Percentiles rank a stretch among this genome's conserved stretches.
Conservation (phyloP, 1,140 invertebrate genomes). For the Batillaria attramentaria region DNA sequence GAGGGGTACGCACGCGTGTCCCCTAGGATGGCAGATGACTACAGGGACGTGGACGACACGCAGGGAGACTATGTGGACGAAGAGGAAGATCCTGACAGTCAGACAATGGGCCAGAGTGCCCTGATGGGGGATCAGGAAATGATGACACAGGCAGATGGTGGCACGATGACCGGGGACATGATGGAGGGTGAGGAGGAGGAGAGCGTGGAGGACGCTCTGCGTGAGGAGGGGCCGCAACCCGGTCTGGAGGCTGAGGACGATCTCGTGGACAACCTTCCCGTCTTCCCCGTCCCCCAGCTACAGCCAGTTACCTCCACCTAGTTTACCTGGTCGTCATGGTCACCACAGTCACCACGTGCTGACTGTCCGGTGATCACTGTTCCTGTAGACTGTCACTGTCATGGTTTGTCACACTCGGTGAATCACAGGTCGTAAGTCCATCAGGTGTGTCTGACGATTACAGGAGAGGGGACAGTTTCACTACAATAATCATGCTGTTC, state of each 20-base stretch:
- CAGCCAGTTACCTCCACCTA: constrained; percentile 24
- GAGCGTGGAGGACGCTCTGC: constrained; percentile 6
- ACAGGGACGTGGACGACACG: background rate
- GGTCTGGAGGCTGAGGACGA: constrained; percentile 21
- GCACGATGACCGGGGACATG: constrained; percentile 4
- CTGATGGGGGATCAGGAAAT: background rate
- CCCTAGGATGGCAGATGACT: constrained; percentile 14
- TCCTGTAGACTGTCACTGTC: no score
- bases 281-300: constrained; percentile 26
- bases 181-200: constrained; percentile 25
- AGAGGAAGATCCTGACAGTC: background rate
- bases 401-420: no score
- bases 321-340: background rate
- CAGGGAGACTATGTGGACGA: background rate
- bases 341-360: no score
- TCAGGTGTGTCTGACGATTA: no score
- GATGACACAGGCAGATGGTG: background rate
- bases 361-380: no score
- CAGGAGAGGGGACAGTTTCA: no score
- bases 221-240: constrained; percentile 22
- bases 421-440: no score
- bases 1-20: constrained; percentile 15
- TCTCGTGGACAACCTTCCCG: constrained; percentile 20
- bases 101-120: background rate
- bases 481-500: no score